Conservation (phyloP, 2,888 invertebrate genomes). For the Blera fallax region DNA sequence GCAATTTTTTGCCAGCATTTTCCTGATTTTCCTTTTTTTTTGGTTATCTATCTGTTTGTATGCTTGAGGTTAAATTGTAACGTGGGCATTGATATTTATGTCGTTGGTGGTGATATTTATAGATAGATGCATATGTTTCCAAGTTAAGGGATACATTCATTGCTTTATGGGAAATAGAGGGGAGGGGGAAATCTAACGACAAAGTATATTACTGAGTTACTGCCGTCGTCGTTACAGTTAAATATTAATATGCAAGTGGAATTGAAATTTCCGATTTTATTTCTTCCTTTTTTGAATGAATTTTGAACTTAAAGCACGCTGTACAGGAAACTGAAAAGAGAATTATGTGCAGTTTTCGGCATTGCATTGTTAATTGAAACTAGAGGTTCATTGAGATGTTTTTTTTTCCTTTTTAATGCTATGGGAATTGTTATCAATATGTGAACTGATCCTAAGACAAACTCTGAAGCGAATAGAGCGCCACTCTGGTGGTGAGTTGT, state of each 20-base stretch:
- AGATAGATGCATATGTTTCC: slow-evolving; percentile 11
- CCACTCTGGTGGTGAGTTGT: too few relatives aligned
- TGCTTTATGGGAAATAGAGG: neutral
- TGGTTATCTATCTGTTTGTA: neutral
- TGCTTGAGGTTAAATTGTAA: slow-evolving; percentile 37
- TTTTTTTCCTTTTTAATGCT: too few relatives aligned
- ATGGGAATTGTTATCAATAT: too few relatives aligned
- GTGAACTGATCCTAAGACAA: too few relatives aligned
- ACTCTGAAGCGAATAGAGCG: too few relatives aligned
- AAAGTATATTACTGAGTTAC: slow-evolving; percentile 5
- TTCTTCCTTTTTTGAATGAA: neutral
- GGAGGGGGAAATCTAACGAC: slow-evolving; percentile 2
- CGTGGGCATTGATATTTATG: slow-evolving; percentile 55
- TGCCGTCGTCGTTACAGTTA: slow-evolving; percentile 19
- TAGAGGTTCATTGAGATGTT: neutral
- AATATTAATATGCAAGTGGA: slow-evolving; percentile 41
- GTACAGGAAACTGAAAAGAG: slow-evolving; percentile 6
- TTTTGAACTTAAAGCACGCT: slow-evolving; percentile 36
- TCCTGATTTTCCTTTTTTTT: neutral
- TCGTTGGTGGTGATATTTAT: slow-evolving; percentile 50
- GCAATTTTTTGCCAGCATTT: slow-evolving; percentile 42
- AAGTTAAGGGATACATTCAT: slow-evolving; percentile 40
- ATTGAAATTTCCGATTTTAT: slow-evolving; percentile 17
- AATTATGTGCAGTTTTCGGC: slow-evolving; percentile 28
- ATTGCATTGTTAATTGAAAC: slow-evolving; percentile 12